Conservation (phyloP, 1,140 invertebrate species). For the Drosophila lacteicornis region DNA sequence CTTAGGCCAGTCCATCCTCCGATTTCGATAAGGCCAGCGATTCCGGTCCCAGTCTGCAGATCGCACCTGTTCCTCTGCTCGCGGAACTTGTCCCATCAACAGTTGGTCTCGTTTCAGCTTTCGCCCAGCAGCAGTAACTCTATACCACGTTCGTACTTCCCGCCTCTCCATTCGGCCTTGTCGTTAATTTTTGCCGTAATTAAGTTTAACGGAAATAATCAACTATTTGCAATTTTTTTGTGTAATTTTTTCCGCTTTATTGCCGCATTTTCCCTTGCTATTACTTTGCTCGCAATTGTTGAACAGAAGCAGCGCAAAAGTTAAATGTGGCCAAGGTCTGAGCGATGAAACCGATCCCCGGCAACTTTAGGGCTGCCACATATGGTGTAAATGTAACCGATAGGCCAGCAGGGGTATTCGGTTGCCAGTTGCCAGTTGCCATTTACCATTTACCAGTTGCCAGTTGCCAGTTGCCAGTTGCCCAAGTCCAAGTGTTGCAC, state of each 20-base stretch:
- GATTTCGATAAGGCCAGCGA: slow-evolving; percentile 31
- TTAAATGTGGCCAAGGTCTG: slow-evolving; percentile 81
- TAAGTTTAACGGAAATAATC: slow-evolving; percentile 71
- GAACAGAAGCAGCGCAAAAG: slow-evolving; percentile 49
- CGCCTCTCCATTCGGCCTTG: slow-evolving; percentile 39
- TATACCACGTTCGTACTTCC: slow-evolving; percentile 5
- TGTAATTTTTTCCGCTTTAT: slow-evolving; percentile 25
- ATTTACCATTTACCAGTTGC: slow-evolving; percentile 11
- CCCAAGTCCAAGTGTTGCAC: slow-evolving; percentile 44
- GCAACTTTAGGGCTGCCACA: slow-evolving; percentile 64
- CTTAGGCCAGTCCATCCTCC: slow-evolving; percentile 19
- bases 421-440: slow-evolving; percentile 38
- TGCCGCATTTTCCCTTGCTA: slow-evolving; percentile 5
- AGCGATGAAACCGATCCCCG: slow-evolving; percentile 65
- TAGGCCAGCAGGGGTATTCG: slow-evolving; percentile 59
- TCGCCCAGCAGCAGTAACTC: slow-evolving; percentile 16
- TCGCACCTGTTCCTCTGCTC: slow-evolving; percentile 28
- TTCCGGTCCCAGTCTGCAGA: slow-evolving; percentile 14
- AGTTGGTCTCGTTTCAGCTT: slow-evolving; percentile 23
- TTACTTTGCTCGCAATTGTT: slow-evolving; percentile 28
- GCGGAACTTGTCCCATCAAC: slow-evolving; percentile 36
- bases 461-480: slow-evolving; percentile 23
- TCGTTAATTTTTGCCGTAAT: slow-evolving; percentile 40
- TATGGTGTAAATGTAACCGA: slow-evolving; percentile 59
- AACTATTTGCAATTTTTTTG: slow-evolving; percentile 43